Evolutionary conservation across 2,797 vertebrate genomes (phyloP), one percentile per base, ranked within the genome.

Genomic region (Erethizon dorsatum): DNA sequence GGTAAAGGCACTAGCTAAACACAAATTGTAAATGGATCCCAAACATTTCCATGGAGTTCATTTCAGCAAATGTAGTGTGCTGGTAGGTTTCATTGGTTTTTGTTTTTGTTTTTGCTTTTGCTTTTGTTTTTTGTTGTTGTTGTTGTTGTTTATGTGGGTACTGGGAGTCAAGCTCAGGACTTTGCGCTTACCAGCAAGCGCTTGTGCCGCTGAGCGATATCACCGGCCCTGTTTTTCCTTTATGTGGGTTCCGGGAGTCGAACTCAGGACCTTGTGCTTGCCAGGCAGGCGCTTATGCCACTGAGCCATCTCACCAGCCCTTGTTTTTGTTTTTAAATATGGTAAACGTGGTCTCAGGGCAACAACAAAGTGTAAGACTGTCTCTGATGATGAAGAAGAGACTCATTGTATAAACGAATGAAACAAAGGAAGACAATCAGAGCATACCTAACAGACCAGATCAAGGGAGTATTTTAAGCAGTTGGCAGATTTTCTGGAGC

Each of bases 11-110:
- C 2, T 20, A 63, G 20, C 73, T 47, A 83, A 61, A 71, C 3
- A 18, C 2, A 24, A 0, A 37, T 5, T 12, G 1, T 33, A 26
- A 24, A 73, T 0, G 6, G 4, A 31, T 2, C 2, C 14, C 31
- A 4, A 37, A 37, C 8, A 63, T 80, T 90, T 33, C 47, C 73
- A 37, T 10, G 4, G 33, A 79, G 61, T 52, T 92, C 15, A 63
- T 47, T 77, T 86, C 50, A 52, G 9, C 20, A 77, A 92, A 86
- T 80, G 11, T 80, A 79, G 59, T 56, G 57, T 2, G 0, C 3
- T 50, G 12, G 56, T 22, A 52, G 28, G 1, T 56, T 86, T 71
- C 9, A 82, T 24, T 28, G 41, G 33, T n/a, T 45, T 73, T 24
- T 41, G 9, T 12, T 71, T 67, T 71, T 73, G 3, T 5, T 41